phyloP scores from a whole-genome alignment of 2,113 vertebrate species.

The Lipophrys pholis region DNA sequence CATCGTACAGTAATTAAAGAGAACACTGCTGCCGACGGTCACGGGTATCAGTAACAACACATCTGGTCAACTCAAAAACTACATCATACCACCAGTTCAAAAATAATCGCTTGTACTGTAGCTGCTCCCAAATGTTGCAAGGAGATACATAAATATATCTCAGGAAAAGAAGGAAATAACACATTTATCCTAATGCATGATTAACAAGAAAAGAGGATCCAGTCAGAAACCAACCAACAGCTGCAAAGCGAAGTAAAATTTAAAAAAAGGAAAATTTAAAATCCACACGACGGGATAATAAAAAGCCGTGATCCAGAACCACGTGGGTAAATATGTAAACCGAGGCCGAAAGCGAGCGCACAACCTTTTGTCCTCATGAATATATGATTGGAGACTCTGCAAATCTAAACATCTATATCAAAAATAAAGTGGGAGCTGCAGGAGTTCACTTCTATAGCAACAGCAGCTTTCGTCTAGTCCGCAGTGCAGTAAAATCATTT shows the following conservation, averaged over 20 bases:
- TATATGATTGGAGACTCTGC: slow-evolving; percentile 17
- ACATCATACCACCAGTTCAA: slow-evolving; percentile 32
- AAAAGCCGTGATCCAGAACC: not conserved
- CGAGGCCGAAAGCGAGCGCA: slow-evolving; percentile 45
- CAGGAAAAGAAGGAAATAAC: slow-evolving; percentile 10
- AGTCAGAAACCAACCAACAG: slow-evolving; percentile 33
- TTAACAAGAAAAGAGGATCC: slow-evolving; percentile 11
- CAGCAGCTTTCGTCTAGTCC: slow-evolving; percentile 9
- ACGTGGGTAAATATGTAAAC: slow-evolving; percentile 28
- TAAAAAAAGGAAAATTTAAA: slow-evolving; percentile 30
- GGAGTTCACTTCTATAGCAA: slow-evolving; percentile 21
- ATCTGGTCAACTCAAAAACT: slow-evolving; percentile 39
- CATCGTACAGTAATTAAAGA: slow-evolving; percentile 27
- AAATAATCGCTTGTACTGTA: slow-evolving; percentile 39
- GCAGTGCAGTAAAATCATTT: slow-evolving; percentile 10
- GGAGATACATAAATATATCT: slow-evolving; percentile 35
- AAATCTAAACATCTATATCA: slow-evolving; percentile 71
- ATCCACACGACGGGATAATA: slow-evolving; percentile 24
- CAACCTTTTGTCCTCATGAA: slow-evolving; percentile 20
- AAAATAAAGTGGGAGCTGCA: slow-evolving; percentile 64
- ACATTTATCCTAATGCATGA: slow-evolving; percentile 36
- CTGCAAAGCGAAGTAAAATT: slow-evolving; percentile 39
- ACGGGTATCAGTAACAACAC: slow-evolving; percentile 46
- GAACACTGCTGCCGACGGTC: slow-evolving; percentile 23
- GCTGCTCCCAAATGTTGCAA: slow-evolving; percentile 25